Evolutionary conservation across 2,113 vertebrate species (phyloP), one percentile per base, ranked within the genome.

Genomic region (Chauna torquata): DNA sequence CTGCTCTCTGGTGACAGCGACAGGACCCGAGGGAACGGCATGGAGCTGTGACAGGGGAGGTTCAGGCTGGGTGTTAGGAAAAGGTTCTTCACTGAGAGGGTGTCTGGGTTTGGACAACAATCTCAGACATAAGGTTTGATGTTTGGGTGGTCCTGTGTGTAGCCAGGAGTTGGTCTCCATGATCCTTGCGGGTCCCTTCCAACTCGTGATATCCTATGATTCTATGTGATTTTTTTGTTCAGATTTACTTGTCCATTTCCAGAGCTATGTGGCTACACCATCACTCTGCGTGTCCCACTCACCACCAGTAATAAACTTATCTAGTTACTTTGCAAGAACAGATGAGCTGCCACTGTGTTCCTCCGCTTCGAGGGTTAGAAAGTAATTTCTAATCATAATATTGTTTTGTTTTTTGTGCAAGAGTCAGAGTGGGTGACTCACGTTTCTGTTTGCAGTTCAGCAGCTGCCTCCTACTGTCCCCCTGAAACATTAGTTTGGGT

Each of bases 381-480:
- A 96, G 87, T 82, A 52, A 85, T 71, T 93, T 88, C 44, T 85
- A 68, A 80, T 69, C 2, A 1, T 78, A 72, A 58, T 88, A 64
- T 72, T 95, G 40, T 78, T 92, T 83, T 69, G 32, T 6, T 80
- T 61, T 90, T 92, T 45, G 36, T 70, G 49, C 50, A 80, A 59
- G 14, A 94, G 30, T 74, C 32, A 88, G 58, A 68, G 22, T 49
- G 44, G 8, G 22, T 90, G 80, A 89, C 49, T 94, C 50, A 58
- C 44, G 52, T 30, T 90, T 94, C 83, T 94, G 86, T 92, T 94
- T 94, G 81, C 38, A 81, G 61, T 79, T 79, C 80, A 93, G 57
- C 86, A 91, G 89, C 91, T 96, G 91, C n/a, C 78, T 96, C 88
- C 77, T 77, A 76, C 91, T 66, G 70, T 87, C 58, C 54, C 30